phyloP scores from a whole-genome alignment of 2,797 vertebrate species.

The Chelmon rostratus region DNA sequence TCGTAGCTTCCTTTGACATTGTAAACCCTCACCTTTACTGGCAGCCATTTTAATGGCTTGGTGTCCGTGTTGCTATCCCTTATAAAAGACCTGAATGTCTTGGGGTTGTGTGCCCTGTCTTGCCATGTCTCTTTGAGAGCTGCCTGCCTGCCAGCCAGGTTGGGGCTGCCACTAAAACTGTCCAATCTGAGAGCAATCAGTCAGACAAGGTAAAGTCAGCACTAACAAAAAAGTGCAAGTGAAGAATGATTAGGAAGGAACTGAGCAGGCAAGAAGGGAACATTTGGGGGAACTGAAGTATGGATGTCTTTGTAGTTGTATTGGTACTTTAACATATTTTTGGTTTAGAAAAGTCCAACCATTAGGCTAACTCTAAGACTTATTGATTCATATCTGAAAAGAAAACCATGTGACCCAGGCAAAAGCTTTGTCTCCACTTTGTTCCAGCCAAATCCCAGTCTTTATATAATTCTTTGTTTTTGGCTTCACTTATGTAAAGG shows the following conservation, averaged over 20 bases:
- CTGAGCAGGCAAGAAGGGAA: conserved; percentile 4
- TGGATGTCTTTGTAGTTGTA: background rate
- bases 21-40: conserved; percentile 19
- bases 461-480: conserved; percentile 6
- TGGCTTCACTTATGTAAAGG: conserved; percentile 4
- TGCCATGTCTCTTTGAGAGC: conserved; percentile 34
- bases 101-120: conserved; percentile 24
- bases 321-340: background rate
- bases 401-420: background rate
- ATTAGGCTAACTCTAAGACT: background rate
- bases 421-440: background rate
- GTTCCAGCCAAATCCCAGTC: background rate
- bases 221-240: conserved; percentile 37
- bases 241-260: conserved; percentile 24
- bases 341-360: background rate
- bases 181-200: conserved; percentile 22
- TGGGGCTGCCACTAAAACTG: conserved; percentile 44
- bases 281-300: background rate
- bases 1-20: conserved; percentile 2
- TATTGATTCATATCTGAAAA: background rate
- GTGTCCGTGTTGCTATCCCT: background rate
- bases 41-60: conserved; percentile 27
- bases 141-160: conserved; percentile 6
- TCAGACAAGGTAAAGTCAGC: conserved; percentile 39
- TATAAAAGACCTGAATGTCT: conserved; percentile 35